A percentile compares a stretch with the other conserved stretches of the same genome.
Evolutionary conservation across 2,888 invertebrate species (phyloP).

Genomic region (Limnephilus auricula): DNA sequence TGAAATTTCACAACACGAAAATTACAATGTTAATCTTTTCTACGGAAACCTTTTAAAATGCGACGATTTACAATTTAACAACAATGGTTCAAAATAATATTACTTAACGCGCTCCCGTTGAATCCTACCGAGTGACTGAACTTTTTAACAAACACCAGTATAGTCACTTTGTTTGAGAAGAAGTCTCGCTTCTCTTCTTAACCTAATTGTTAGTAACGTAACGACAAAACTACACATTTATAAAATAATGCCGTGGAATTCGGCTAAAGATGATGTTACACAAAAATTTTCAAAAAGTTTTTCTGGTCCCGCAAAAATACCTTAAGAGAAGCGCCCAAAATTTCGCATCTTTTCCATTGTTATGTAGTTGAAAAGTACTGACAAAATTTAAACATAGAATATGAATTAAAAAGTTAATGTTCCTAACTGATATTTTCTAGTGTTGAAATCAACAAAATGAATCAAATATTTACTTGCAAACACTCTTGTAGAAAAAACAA

Average conservation of each 20-base stretch:
- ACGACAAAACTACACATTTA: not conserved
- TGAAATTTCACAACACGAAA: not conserved
- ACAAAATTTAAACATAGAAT: not conserved
- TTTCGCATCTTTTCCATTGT: not conserved
- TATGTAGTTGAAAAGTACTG: not conserved
- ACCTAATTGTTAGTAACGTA: not conserved
- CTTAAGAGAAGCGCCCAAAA: not conserved
- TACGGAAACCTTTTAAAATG: not conserved
- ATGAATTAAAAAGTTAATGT: too few species aligned
- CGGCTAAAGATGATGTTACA: not conserved
- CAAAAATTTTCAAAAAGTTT: not conserved
- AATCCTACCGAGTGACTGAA: not conserved
- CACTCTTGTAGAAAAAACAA: too few species aligned
- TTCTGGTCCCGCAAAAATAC: not conserved
- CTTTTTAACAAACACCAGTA: not conserved
- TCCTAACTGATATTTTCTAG: too few species aligned
- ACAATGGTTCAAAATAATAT: not conserved
- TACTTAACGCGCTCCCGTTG: not conserved
- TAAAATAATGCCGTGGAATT: not conserved
- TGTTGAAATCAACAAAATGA: too few species aligned
- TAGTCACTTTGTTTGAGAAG: not conserved
- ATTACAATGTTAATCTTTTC: not conserved
- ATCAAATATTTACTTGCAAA: not conserved
- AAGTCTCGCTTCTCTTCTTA: not conserved
- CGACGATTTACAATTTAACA: not conserved